Percentiles rank a stretch among this genome's conserved stretches.
Conservation (phyloP, 2,797 vertebrate species). For the Pangasius mekongensis region DNA sequence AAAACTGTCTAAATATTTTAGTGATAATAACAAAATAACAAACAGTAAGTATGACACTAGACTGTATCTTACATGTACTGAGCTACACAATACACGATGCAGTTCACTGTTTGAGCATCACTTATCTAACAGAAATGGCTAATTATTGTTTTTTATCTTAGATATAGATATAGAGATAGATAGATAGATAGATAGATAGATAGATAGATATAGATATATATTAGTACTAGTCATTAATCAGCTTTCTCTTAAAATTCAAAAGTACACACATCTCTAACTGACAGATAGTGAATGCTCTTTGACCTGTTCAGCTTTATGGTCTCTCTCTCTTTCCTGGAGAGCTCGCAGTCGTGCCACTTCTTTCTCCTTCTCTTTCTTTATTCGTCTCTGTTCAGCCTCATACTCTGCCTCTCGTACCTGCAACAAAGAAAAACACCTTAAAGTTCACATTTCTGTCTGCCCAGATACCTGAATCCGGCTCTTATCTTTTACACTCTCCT, state of each 20-base stretch:
- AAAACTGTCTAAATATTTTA: neutral
- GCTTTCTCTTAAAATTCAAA: neutral
- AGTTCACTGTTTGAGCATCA: neutral
- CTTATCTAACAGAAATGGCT: neutral
- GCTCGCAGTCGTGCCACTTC: conserved; percentile 82
- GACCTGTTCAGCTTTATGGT: conserved; percentile 86
- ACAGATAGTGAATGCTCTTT: neutral
- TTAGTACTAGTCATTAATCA: neutral
- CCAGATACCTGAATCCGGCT: neutral
- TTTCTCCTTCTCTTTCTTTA: conserved; percentile 85
- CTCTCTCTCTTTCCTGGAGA: conserved; percentile 80
- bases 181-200: too few relatives aligned
- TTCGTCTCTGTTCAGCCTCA: conserved; percentile 80
- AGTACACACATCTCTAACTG: neutral
- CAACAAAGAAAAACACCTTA: neutral
- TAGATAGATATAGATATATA: too few relatives aligned
- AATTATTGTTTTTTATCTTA: neutral
- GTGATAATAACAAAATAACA: neutral
- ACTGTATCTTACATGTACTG: neutral
- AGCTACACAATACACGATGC: neutral
- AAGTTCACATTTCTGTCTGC: neutral
- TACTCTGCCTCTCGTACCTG: conserved; percentile 83
- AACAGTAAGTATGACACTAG: neutral
- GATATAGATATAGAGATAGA: too few relatives aligned
- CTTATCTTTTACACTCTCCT: neutral